phyloP scores from a whole-genome alignment of 2,797 vertebrate species.

The Halcyon smyrnensis region DNA sequence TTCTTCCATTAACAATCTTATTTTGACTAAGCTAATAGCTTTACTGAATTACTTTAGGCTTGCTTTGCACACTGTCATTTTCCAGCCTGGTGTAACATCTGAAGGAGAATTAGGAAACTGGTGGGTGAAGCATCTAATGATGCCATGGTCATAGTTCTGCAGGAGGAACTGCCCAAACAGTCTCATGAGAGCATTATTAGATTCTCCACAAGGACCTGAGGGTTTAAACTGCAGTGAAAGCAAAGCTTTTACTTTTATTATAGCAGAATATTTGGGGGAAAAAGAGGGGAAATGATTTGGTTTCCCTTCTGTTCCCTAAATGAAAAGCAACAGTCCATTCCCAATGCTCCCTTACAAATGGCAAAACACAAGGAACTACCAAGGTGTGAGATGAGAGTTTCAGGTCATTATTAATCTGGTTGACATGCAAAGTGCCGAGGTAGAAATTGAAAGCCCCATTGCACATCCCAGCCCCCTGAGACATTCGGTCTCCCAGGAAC shows the following conservation, averaged over 20 bases:
- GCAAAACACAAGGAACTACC: neutral
- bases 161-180: neutral
- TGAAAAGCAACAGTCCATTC: neutral
- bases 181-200: neutral
- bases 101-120: neutral
- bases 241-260: neutral
- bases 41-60: neutral
- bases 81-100: neutral
- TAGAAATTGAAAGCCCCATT: neutral
- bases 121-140: neutral
- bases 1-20: neutral
- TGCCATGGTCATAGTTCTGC: neutral
- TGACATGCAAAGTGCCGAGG: slow-evolving; percentile 41
- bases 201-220: neutral
- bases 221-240: neutral
- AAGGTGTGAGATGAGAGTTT: neutral
- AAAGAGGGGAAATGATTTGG: neutral
- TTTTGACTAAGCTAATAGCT: neutral
- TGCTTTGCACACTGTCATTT: neutral
- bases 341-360: neutral
- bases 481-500: slow-evolving; percentile 28
- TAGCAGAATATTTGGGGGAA: neutral
- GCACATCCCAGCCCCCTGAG: slow-evolving; percentile 16
- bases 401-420: slow-evolving; percentile 27
- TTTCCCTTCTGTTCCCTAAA: neutral